Conservation (phyloP, 2,797 vertebrate genomes). For the Dermochelys coriacea region DNA sequence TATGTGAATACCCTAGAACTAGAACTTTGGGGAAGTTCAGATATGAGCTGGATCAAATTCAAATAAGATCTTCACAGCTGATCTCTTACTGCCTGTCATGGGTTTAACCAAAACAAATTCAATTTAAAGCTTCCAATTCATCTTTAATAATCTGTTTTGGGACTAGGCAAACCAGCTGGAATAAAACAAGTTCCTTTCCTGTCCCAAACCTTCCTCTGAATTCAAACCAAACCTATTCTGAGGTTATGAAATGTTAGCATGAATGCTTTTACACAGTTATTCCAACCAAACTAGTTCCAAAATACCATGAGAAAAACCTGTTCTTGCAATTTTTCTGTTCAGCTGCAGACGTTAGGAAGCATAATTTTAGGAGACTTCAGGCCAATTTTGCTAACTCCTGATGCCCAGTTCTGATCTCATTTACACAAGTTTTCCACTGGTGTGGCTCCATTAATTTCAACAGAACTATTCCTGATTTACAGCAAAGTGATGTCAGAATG, state of each 20-base stretch:
- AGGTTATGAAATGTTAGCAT: not conserved
- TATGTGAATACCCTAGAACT: rapidly evolving
- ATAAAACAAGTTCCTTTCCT: not conserved
- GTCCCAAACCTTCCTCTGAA: not conserved
- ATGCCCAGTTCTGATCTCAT: not conserved
- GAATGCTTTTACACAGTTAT: not conserved
- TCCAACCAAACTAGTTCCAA: not conserved
- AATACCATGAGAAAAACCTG: not conserved
- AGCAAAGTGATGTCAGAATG: not conserved
- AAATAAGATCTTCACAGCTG: not conserved
- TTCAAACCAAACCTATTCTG: not conserved
- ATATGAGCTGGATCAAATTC: not conserved
- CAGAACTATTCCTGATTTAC: not conserved
- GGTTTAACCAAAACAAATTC: not conserved
- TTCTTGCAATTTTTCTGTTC: not conserved
- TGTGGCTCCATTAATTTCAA: not conserved
- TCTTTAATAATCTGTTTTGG: not conserved
- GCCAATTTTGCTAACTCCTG: not conserved
- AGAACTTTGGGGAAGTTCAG: not conserved
- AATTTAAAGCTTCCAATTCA: not conserved
- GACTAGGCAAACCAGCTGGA: not conserved
- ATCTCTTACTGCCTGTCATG: not conserved
- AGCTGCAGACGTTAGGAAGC: not conserved
- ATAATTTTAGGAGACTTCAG: not conserved
- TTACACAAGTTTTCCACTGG: not conserved